These are phyloP conservation scores for Sclerurus mexicanus DNA, from an alignment of 2,113 vertebrate genomes.

Conservation along the genomic window DNA sequence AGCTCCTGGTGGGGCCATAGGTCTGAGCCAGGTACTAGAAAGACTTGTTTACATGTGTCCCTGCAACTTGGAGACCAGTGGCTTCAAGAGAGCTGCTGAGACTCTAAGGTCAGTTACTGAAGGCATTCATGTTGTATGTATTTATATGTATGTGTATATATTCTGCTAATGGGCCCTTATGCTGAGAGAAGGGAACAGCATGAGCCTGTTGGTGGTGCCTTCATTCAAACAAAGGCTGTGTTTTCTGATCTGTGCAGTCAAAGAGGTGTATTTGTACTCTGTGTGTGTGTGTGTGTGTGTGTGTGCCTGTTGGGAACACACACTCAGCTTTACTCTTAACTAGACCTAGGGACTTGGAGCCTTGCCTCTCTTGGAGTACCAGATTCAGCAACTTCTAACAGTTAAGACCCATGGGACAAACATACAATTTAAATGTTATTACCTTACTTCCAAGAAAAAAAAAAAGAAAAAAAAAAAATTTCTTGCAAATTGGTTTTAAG, in stretches of 20 bases:
- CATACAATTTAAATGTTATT: conserved; percentile 20
- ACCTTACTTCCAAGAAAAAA: background rate
- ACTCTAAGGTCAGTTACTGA: background rate
- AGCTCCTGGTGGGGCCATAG: background rate
- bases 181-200: background rate
- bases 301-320: background rate
- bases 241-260: background rate
- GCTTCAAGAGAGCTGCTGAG: background rate
- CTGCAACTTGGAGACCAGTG: background rate
- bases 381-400: background rate
- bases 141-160: background rate
- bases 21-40: background rate
- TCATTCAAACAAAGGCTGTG: background rate
- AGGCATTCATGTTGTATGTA: background rate
- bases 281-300: background rate
- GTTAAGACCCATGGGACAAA: background rate
- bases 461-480: background rate
- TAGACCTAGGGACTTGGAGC: background rate
- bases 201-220: background rate
- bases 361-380: background rate
- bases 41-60: background rate
- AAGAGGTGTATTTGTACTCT: too few relatives aligned
- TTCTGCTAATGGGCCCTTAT: background rate
- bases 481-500: background rate
- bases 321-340: background rate